Evolutionary conservation across 2,888 invertebrate genomes (phyloP), one percentile per base, ranked within the genome.

Genomic region (Melikaiella ostensackeni): DNA sequence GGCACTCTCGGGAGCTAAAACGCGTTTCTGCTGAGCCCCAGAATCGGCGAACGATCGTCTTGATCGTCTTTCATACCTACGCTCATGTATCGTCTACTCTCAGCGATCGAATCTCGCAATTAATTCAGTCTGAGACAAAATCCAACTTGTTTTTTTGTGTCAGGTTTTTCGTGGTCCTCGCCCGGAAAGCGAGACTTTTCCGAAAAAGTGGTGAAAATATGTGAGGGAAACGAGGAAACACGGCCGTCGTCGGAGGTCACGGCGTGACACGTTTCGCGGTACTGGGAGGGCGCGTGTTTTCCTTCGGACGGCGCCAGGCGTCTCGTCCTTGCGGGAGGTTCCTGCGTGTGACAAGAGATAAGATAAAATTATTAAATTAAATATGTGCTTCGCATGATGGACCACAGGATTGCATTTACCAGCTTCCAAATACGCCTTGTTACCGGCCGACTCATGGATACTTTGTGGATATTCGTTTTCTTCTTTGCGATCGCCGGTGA

Each of bases 401-500:
- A 33, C 62, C 73, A 55, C 74, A 74, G 42, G 42, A 38, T 75
- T 55, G 21, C 33, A 38, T 75, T 55, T 73, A 57, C 61, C 79
- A 76, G 79, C 79, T 75, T 79, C 74, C 81, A 80, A 76, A 79
- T 82, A 81, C 85, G 83, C 78, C 81, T 84, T 75, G 79, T 77
- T 19, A 77, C 82, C 86, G 82, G 85, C 79, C 79, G 80, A 82
- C 83, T 85, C 86, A 87, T 88, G 88, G 87, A 88, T 86, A 85
- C 83, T 64, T 55, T 77, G 77, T 86, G 87, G 88, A 86, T 87
- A 84, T 82, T 87, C 79, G 81, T 86, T 77, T 83, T 88, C 85
- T 88, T 88, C 85, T 88, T 87, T 82, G 86, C 87, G 84, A 86
- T 87, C 82, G 86, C 87, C 86, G 87, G 87, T 87, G 76, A 87